phyloP scores from a whole-genome alignment of 2,797 vertebrate species.

The Garrulus glandarius region DNA sequence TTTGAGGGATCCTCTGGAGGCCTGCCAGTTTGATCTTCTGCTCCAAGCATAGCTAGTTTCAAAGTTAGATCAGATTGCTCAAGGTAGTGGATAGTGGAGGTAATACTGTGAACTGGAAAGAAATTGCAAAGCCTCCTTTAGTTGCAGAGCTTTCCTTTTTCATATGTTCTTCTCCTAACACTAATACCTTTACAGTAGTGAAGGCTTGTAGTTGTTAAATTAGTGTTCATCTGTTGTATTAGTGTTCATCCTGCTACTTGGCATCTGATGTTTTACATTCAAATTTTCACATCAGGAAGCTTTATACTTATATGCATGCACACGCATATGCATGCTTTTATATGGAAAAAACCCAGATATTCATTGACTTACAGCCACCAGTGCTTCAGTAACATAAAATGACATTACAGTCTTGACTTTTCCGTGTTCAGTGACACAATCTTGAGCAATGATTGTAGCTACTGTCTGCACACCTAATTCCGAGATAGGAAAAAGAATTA shows the following conservation, averaged over 20 bases:
- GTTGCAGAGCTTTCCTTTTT: background rate
- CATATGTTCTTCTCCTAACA: background rate
- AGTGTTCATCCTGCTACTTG: background rate
- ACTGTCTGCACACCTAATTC: background rate
- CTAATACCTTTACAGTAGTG: background rate
- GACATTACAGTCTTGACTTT: background rate
- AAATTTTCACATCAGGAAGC: background rate
- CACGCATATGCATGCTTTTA: background rate
- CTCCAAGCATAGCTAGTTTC: background rate
- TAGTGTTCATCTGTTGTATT: background rate
- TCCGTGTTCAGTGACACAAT: background rate
- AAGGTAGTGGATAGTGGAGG: background rate
- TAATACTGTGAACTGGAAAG: background rate
- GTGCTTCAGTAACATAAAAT: background rate
- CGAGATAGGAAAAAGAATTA: background rate
- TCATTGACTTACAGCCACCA: background rate
- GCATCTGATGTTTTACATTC: background rate
- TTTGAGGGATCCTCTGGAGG: background rate
- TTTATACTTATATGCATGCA: background rate
- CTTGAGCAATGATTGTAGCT: background rate
- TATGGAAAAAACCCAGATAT: background rate
- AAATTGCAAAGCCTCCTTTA: background rate
- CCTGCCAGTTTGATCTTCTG: background rate
- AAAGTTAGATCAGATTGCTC: background rate
- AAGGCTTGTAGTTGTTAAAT: background rate